These are phyloP conservation scores for Lasiurus borealis DNA, from an alignment of 2,113 vertebrate species.

Conservation along the genomic window DNA sequence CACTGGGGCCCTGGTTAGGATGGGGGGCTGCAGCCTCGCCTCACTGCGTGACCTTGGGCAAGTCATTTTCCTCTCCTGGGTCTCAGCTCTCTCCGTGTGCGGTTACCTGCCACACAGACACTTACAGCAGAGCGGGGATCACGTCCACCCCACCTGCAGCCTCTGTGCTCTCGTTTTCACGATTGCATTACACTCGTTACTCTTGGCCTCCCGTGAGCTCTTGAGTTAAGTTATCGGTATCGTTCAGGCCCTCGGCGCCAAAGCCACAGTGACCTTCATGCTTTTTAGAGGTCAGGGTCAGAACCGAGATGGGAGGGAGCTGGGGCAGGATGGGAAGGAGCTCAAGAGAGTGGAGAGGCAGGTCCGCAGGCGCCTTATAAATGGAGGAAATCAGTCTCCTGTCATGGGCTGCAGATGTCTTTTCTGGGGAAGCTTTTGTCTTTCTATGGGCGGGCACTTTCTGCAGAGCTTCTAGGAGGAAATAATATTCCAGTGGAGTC, in stretches of 20 bases:
- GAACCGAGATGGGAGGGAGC: neutral
- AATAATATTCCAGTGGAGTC: constrained; percentile 10
- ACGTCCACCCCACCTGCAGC: neutral
- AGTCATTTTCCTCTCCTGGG: neutral
- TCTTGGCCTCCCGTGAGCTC: neutral
- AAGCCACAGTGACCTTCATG: constrained; percentile 13
- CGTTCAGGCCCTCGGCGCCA: neutral
- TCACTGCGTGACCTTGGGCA: neutral
- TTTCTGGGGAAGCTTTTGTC: constrained; percentile 26
- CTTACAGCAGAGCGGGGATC: neutral
- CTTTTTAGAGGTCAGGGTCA: neutral
- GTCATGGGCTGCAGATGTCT: neutral
- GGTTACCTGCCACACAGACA: fast-evolving
- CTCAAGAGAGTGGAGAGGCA: neutral
- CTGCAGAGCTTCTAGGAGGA: neutral
- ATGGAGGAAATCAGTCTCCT: neutral
- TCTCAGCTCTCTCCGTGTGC: neutral
- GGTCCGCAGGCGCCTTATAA: neutral
- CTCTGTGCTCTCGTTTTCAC: neutral
- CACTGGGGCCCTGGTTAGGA: fast-evolving
- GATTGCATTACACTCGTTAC: neutral
- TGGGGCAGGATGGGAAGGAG: neutral
- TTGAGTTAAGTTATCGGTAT: neutral
- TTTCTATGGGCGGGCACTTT: neutral
- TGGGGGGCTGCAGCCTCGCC: neutral